phyloP scores from a whole-genome alignment of 2,113 vertebrate genomes.

The Trichomycterus rosablanca region DNA sequence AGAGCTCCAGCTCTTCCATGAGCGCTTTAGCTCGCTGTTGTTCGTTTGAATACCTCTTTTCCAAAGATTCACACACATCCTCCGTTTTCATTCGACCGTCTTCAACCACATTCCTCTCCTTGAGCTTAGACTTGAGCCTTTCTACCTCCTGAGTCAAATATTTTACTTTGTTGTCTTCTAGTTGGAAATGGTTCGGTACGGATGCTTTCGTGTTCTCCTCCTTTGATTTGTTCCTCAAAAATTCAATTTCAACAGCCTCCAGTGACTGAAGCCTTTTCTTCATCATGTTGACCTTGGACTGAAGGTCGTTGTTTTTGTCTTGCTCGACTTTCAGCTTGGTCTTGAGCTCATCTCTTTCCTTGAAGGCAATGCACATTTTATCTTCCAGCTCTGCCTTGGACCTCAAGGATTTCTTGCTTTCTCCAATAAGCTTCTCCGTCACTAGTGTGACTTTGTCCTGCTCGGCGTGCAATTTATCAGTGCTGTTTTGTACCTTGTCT shows the following conservation, averaged over 20 bases:
- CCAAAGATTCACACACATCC: constrained; percentile 83
- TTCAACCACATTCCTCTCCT: constrained; percentile 89
- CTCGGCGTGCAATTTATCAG: constrained; percentile 84
- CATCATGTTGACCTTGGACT: constrained; percentile 84
- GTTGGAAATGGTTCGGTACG: constrained; percentile 70
- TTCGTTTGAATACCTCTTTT: constrained; percentile 79
- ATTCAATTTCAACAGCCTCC: constrained; percentile 83
- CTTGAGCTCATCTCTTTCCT: constrained; percentile 88
- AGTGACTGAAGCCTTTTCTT: constrained; percentile 87
- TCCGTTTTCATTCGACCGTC: constrained; percentile 88
- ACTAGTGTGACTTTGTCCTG: constrained; percentile 87
- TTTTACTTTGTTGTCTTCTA: constrained; percentile 94
- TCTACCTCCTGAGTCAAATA: constrained; percentile 93
- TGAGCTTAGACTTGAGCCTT: constrained; percentile 81
- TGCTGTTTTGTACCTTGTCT: constrained; percentile 83
- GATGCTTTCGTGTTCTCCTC: constrained; percentile 76
- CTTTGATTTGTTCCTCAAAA: constrained; percentile 82
- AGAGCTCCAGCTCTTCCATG: constrained; percentile 82
- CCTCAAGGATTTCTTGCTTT: constrained; percentile 88
- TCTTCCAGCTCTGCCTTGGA: constrained; percentile 92
- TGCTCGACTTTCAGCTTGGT: constrained; percentile 82
- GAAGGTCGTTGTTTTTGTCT: constrained; percentile 82
- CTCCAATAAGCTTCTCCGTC: constrained; percentile 93
- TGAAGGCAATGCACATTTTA: constrained; percentile 78
- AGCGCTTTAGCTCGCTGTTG: constrained; percentile 79